phyloP scores from a whole-genome alignment of 92 coral and sea anemone genomes.

The Umimayanthus kanabou region DNA sequence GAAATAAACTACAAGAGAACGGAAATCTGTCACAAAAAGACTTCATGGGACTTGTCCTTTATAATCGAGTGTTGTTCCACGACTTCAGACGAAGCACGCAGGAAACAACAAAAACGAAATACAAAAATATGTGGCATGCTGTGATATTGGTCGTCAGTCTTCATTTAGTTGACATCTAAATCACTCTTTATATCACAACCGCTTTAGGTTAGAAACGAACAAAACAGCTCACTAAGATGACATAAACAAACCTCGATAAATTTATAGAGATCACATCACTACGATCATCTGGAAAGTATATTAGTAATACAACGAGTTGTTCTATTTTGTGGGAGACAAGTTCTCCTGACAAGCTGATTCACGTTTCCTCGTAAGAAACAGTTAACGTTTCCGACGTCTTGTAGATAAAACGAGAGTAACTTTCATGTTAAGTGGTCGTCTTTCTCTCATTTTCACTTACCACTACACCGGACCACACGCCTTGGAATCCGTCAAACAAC shows the following conservation, averaged over 20 bases:
- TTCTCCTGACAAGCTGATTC: not conserved
- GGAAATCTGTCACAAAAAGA: too few relatives aligned
- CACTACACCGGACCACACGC: not conserved
- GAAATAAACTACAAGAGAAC: not conserved
- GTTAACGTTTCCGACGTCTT: not conserved
- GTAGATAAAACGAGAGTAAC: not conserved
- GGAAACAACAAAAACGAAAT: not conserved
- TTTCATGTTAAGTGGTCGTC: not conserved
- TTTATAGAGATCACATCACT: not conserved
- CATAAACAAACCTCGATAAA: not conserved
- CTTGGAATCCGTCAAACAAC: constrained; percentile 13
- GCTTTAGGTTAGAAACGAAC: not conserved
- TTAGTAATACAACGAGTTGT: not conserved
- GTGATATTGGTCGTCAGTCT: not conserved
- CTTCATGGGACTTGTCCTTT: not conserved
- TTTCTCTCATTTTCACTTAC: not conserved
- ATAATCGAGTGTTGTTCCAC: not conserved
- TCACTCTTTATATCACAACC: not conserved
- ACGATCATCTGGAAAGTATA: not conserved
- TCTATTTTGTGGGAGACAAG: not conserved
- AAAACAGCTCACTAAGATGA: not conserved
- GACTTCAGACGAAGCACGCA: not conserved
- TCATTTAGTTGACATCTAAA: too few relatives aligned
- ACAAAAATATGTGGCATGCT: not conserved
- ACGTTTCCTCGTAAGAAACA: not conserved